A percentile compares a stretch with the other conserved stretches of the same genome.
phyloP scores from a whole-genome alignment of 2,113 vertebrate species.

The Oryzias curvinotus region DNA sequence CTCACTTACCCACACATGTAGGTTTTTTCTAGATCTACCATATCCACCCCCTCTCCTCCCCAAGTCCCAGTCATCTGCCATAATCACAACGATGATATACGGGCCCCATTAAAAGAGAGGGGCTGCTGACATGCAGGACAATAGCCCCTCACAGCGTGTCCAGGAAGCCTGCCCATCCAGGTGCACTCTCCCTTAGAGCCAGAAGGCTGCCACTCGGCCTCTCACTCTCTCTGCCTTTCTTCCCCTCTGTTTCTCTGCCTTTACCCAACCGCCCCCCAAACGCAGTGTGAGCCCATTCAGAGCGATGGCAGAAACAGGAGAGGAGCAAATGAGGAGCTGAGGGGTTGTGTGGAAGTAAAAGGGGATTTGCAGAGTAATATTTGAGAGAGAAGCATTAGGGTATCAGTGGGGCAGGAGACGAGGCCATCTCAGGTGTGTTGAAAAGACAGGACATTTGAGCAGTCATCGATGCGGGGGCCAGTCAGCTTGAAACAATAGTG shows the following conservation, averaged over 20 bases:
- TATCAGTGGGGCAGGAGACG: neutral
- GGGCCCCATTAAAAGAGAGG: constrained; percentile 74
- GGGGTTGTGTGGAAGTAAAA: constrained; percentile 43
- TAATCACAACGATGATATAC: constrained; percentile 75
- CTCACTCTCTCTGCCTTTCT: constrained; percentile 22
- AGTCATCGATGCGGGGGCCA: constrained; percentile 57
- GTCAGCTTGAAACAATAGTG: constrained; percentile 67
- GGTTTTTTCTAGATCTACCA: constrained; percentile 54
- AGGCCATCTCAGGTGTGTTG: constrained; percentile 71
- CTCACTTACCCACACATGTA: constrained; percentile 38
- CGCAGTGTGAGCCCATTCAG: constrained; percentile 65
- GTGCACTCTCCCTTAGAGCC: constrained; percentile 72
- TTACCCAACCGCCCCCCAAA: constrained; percentile 24
- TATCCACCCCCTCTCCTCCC: constrained; percentile 47
- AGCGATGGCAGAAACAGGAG: constrained; percentile 60
- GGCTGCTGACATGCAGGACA: constrained; percentile 75
- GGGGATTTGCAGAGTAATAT: constrained; percentile 51
- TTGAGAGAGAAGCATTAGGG: constrained; percentile 20
- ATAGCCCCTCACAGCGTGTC: constrained; percentile 82
- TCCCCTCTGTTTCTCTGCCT: constrained; percentile 12
- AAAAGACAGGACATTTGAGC: constrained; percentile 80
- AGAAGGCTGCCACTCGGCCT: constrained; percentile 54
- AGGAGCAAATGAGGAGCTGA: constrained; percentile 54
- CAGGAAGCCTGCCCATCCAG: constrained; percentile 73
- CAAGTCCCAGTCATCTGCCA: constrained; percentile 68